These are phyloP conservation scores for Macrophya annulata DNA, from an alignment of 2,888 invertebrate species.

Conservation along the genomic window DNA sequence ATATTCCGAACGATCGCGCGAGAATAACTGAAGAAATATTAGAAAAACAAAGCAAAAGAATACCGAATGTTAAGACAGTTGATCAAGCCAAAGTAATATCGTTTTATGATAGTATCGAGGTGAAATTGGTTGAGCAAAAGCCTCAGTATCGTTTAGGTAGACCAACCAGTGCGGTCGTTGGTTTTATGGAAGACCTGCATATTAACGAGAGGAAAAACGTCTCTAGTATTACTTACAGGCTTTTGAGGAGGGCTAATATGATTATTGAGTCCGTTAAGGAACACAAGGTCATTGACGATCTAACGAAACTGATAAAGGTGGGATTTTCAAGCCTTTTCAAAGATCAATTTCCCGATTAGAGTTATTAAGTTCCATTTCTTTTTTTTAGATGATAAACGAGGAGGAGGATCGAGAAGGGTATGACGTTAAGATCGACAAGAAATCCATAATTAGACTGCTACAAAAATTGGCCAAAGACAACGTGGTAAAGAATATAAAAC, in stretches of 20 bases:
- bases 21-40: not conserved
- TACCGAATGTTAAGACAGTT: conserved; percentile 11
- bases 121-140: conserved; percentile 74
- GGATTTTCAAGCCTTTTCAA: not conserved
- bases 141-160: conserved; percentile 66
- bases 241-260: conserved; percentile 83
- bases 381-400: conserved; percentile 80
- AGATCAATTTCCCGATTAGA: too few relatives aligned
- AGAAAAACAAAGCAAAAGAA: conserved; percentile 15
- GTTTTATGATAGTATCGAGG: conserved; percentile 74
- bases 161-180: conserved; percentile 67
- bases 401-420: conserved; percentile 82
- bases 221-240: conserved; percentile 78
- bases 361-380: conserved; percentile 52
- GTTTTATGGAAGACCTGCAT: conserved; percentile 72
- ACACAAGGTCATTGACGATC: conserved; percentile 83
- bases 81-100: conserved; percentile 62
- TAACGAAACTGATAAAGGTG: conserved; percentile 80
- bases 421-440: conserved; percentile 83
- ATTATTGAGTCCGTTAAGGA: conserved; percentile 84
- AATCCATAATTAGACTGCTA: conserved; percentile 84
- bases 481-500: conserved; percentile 81
- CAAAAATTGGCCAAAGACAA: conserved; percentile 82
- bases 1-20: not conserved
- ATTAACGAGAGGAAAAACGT: conserved; percentile 64